Conservation (phyloP, 2,113 vertebrate genomes). For the Catharus fuscescens region DNA sequence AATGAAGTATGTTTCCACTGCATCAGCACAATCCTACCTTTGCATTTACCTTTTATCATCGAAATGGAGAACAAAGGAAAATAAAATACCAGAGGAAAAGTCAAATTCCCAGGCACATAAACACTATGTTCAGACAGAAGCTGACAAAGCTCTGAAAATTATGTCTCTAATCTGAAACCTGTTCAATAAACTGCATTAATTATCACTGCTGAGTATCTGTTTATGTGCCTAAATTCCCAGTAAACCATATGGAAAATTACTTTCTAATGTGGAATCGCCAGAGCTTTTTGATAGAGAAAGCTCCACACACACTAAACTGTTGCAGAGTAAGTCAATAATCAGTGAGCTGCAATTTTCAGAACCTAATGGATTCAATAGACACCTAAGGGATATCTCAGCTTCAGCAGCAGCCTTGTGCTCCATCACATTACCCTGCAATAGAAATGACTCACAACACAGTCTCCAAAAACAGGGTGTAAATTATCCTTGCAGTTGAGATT, state of each 20-base stretch:
- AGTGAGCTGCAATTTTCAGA: background rate
- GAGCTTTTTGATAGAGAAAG: background rate
- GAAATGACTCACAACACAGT: background rate
- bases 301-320: background rate
- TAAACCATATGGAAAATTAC: slow-evolving; percentile 52
- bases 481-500: background rate
- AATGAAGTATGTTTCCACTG: background rate
- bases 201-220: slow-evolving; percentile 2
- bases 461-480: background rate
- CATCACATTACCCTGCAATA: background rate
- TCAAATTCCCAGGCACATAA: slow-evolving; percentile 24
- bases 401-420: background rate
- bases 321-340: slow-evolving; percentile 15
- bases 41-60: slow-evolving; percentile 4
- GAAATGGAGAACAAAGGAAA: slow-evolving; percentile 32
- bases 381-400: background rate
- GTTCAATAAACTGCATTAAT: slow-evolving; percentile 26
- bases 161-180: background rate
- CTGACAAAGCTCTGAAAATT: slow-evolving; percentile 42
- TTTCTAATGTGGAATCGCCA: background rate
- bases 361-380: background rate
- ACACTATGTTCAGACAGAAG: slow-evolving; percentile 4
- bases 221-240: slow-evolving; percentile 33
- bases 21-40: slow-evolving; percentile 28
- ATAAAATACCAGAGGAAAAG: background rate